A percentile compares a stretch with the other conserved stretches of the same genome.
Evolutionary conservation across 2,888 invertebrate genomes (phyloP).

Genomic region (Agelastica alni): DNA sequence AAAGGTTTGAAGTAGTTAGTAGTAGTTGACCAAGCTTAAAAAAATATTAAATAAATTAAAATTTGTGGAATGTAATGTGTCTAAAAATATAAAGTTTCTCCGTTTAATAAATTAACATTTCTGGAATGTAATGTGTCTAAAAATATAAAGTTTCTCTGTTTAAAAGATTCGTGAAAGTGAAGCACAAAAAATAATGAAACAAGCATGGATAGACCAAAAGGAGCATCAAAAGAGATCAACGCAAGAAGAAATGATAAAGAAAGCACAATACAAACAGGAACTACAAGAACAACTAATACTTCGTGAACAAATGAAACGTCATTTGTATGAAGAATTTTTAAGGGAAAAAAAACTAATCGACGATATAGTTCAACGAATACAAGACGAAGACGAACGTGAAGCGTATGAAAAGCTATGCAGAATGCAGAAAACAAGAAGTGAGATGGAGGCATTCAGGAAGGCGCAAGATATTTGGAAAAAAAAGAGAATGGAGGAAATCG

Average conservation of each 20-base stretch:
- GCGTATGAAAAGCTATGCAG: constrained; percentile 59
- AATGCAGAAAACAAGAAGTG: constrained; percentile 58
- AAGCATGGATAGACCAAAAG: constrained; percentile 54
- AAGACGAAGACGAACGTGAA: constrained; percentile 66
- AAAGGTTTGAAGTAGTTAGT: too few species aligned
- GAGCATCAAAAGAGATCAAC: constrained; percentile 54
- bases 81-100: constrained; percentile 5
- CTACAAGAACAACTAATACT: constrained; percentile 65
- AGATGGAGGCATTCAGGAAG: constrained; percentile 60
- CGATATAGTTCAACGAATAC: constrained; percentile 63
- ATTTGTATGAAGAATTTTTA: constrained; percentile 62
- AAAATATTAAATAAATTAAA: too few species aligned
- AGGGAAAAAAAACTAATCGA: constrained; percentile 68
- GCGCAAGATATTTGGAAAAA: constrained; percentile 61
- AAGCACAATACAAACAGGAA: constrained; percentile 59
- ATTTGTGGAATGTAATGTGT: too few species aligned
- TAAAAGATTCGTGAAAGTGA: constrained; percentile 50
- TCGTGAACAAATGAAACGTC: constrained; percentile 59
- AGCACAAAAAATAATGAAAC: constrained; percentile 52
- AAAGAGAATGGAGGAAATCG: constrained; percentile 55
- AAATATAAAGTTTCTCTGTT: constrained; percentile 6
- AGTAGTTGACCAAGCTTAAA: too few species aligned
- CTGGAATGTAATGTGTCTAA: too few species aligned
- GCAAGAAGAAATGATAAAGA: constrained; percentile 50
- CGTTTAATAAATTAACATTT: too few species aligned